Percentiles rank a stretch among this genome's conserved stretches.
phyloP scores from a whole-genome alignment of 2,797 vertebrate species.

The Hypotaenidia okinawae region DNA sequence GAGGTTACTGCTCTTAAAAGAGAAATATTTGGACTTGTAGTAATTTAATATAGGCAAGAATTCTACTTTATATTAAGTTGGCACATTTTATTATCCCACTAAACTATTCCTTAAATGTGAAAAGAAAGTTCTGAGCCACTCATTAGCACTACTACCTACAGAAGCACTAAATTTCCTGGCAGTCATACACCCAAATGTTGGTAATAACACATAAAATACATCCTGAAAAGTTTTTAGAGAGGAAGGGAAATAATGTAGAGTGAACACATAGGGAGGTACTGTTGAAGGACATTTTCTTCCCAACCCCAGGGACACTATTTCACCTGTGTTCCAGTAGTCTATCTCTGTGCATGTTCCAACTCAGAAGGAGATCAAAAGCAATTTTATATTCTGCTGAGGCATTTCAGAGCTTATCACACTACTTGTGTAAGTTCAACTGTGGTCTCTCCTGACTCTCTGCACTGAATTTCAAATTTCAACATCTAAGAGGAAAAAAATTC shows the following conservation, averaged over 20 bases:
- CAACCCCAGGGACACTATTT: background rate
- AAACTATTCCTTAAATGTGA: background rate
- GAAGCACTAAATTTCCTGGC: background rate
- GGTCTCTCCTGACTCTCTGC: background rate
- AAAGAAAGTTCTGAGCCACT: background rate
- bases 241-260: background rate
- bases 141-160: background rate
- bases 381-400: conserved; percentile 14
- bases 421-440: background rate
- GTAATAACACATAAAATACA: background rate
- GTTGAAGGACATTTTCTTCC: background rate
- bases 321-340: background rate
- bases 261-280: background rate
- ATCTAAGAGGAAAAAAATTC: background rate
- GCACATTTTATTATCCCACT: background rate
- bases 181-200: background rate
- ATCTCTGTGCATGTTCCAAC: background rate
- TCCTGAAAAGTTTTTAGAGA: background rate
- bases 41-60: background rate
- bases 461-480: background rate
- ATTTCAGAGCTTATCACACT: background rate
- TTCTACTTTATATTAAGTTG: background rate
- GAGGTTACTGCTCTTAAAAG: background rate
- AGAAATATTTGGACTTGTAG: background rate
- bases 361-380: conserved; percentile 6